phyloP scores from a whole-genome alignment of 2,797 vertebrate genomes.

The Otus scops region DNA sequence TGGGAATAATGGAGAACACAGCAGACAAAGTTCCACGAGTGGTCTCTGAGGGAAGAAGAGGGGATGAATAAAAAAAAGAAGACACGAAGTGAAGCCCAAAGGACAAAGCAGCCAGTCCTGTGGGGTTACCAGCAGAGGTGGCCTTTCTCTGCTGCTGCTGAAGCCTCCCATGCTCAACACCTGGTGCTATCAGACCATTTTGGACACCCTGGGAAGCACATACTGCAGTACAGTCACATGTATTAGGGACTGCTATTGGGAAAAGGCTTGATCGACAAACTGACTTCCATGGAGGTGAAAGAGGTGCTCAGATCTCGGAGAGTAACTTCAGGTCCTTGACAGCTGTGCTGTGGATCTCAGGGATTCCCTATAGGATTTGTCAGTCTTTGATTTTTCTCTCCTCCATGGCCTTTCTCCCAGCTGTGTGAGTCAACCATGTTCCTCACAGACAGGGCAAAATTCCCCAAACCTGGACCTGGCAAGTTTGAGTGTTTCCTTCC shows the following conservation, averaged over 20 bases:
- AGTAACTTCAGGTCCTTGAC: background rate
- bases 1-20: background rate
- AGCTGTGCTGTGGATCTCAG: background rate
- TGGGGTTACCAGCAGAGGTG: background rate
- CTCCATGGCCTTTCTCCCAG: background rate
- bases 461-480: background rate
- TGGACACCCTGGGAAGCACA: background rate
- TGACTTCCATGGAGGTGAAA: background rate
- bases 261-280: background rate
- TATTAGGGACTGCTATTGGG: background rate
- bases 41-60: background rate
- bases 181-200: no score
- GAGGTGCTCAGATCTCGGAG: background rate
- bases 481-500: background rate
- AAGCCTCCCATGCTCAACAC: background rate
- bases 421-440: background rate
- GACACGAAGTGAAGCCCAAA: background rate
- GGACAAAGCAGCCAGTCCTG: background rate
- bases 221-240: background rate
- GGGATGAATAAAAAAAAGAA: background rate
- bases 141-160: background rate
- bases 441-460: background rate
- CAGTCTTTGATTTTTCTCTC: background rate
- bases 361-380: background rate
- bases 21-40: background rate